phyloP scores from a whole-genome alignment of 2,888 invertebrate species.

The Xestoiulus laeticollis region DNA sequence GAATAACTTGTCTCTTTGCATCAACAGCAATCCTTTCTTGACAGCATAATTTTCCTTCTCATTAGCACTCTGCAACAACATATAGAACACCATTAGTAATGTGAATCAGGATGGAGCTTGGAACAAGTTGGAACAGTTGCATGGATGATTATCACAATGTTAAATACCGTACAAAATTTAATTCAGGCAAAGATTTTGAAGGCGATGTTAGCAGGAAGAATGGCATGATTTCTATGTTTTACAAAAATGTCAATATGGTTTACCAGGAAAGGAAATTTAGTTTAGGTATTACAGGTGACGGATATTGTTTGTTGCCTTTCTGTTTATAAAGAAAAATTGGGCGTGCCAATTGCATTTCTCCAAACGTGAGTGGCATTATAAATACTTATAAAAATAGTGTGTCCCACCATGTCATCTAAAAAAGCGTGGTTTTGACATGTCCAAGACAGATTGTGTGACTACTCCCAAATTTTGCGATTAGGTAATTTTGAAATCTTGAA shows the following conservation, averaged over 20 bases:
- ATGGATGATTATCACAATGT: not conserved
- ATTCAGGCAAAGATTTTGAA: not conserved
- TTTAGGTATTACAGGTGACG: not conserved
- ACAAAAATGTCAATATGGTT: not conserved
- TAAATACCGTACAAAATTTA: conserved; percentile 11
- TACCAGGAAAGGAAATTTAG: not conserved
- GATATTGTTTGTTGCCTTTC: conserved; percentile 4
- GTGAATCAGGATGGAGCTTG: not conserved
- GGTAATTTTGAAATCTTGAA: not conserved
- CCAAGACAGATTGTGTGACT: not conserved
- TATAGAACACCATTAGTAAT: not conserved
- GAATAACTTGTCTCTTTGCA: conserved; percentile 73
- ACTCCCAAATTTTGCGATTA: not conserved
- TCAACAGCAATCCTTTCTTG: conserved; percentile 73
- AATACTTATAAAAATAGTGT: not conserved
- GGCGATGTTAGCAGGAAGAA: not conserved
- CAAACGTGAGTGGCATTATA: not conserved
- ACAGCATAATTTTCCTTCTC: conserved; percentile 64
- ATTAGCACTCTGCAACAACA: conserved; percentile 51
- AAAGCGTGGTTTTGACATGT: not conserved
- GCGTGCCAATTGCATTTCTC: not conserved
- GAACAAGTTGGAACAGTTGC: not conserved
- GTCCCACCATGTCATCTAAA: not conserved
- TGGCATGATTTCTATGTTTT: not conserved
- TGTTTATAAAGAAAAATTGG: not conserved